phyloP scores from a whole-genome alignment of 2,888 invertebrate species.

The Agrotis segetum region DNA sequence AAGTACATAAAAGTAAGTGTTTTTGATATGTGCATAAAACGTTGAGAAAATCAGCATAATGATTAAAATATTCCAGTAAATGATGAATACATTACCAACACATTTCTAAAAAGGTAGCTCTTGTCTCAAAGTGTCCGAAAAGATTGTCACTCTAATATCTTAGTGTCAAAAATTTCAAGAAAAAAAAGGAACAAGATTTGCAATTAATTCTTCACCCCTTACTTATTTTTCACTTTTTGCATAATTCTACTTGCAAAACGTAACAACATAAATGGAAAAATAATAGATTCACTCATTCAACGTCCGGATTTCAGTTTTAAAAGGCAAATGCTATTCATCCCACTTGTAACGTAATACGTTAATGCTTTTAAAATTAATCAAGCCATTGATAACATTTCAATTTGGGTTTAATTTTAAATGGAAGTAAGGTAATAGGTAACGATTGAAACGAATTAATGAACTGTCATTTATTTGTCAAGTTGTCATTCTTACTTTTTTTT shows the following conservation, averaged over 20 bases:
- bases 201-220: not conserved
- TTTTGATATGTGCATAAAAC: too few species aligned
- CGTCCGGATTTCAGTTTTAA: slow-evolving; percentile 32
- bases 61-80: too few species aligned
- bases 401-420: slow-evolving; percentile 7
- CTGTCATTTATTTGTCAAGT: not conserved
- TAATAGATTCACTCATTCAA: too few species aligned
- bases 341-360: slow-evolving; percentile 61
- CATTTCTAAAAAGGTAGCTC: too few species aligned
- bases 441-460: not conserved
- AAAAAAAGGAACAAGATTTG: not conserved
- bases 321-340: slow-evolving; percentile 66
- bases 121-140: not conserved
- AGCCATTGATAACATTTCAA: slow-evolving; percentile 20
- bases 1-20: too few species aligned
- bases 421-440: not conserved
- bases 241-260: not conserved
- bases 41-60: too few species aligned
- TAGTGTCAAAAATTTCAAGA: not conserved
- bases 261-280: slow-evolving; percentile 2
- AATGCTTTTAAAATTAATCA: slow-evolving; percentile 62
- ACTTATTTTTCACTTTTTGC: not conserved
- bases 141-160: not conserved
- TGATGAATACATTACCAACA: too few species aligned
- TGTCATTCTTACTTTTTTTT: not conserved